Base-by-base conservation (phyloP, 2,113 vertebrate species). In the Neolamprologus devosi region DNA sequence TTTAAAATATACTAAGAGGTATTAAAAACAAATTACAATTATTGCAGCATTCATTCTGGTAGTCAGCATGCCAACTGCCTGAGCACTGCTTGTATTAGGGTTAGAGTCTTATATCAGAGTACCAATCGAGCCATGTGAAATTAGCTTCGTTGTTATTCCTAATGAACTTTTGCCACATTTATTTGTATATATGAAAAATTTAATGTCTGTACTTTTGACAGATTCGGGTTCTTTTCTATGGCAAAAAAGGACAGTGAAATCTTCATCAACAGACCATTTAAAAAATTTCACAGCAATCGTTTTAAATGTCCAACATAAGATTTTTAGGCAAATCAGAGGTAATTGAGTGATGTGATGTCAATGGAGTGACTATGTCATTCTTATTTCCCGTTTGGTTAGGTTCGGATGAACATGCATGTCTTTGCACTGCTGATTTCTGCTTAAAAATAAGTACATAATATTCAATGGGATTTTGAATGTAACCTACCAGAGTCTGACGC, bases 401-500 rank as follows among this genome's bases (percentile, higher is more conserved):
- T 73, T 73, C 17, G 13, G 37, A 16, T 45, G 40, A 47, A 47
- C 16, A 47, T 75, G 42, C 10, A 19, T 6, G 28, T 63, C 21
- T 49, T 78, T 78, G 26, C 58, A 51, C 21, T 23, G 6, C 82
- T 51, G 65, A 82, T 75, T 86, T 78, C 28, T 83, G 19, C 82
- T 80, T 65, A 57, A 33, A 89, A 51, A 40, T 33, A 54, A 88
- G 23, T 75, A 75, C 42, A 78, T 78, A 78, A 49, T 47, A 78
- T 78, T 78, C 26, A 78, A 49, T 49, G 58, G 53, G 82, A 82
- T 88, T 91, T 82, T 82, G n/a, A 87, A 86, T 80, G 81, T n/a
- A 84, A 79, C 87, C 79, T 51, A 84, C 33, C 79, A 68, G 80
- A 82, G 65, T 65, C 58, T 57, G 82, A 92, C 89, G 58, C 87